A percentile compares a stretch with the other conserved stretches of the same genome.
Evolutionary conservation across 2,797 vertebrate genomes (phyloP).

Genomic region (Vultur gryphus): DNA sequence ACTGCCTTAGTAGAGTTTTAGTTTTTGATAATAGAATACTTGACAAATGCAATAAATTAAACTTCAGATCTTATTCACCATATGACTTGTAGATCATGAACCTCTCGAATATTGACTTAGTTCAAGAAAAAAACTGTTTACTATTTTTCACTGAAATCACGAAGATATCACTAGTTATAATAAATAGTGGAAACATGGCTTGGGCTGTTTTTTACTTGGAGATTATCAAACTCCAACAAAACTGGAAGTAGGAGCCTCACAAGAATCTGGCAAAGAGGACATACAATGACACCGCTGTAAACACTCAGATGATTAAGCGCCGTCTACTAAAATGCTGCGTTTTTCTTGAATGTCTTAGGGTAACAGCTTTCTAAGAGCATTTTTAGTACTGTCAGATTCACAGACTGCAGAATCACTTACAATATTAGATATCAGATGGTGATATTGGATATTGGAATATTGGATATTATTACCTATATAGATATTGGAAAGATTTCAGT

Average conservation of each 20-base stretch:
- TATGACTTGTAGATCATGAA: not conserved
- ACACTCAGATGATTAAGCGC: not conserved
- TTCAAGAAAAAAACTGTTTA: not conserved
- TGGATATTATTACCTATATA: no score
- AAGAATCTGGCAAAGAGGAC: not conserved
- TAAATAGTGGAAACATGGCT: not conserved
- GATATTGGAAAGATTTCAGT: not conserved
- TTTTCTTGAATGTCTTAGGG: not conserved
- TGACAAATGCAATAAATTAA: not conserved
- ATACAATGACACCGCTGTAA: not conserved
- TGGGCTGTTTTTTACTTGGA: not conserved
- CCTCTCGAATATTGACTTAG: not conserved
- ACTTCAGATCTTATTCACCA: not conserved
- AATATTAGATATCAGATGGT: not conserved
- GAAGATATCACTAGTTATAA: not conserved
- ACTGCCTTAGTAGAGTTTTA: not conserved
- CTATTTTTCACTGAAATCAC: not conserved
- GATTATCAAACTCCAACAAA: not conserved
- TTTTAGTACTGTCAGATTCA: not conserved
- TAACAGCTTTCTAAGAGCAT: not conserved
- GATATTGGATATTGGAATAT: no score
- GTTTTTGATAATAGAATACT: not conserved
- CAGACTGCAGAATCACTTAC: not conserved
- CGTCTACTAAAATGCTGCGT: not conserved
- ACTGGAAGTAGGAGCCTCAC: not conserved